Base-by-base conservation (phyloP, 1,140 invertebrate species). In the Asbolus verrucosus region DNA sequence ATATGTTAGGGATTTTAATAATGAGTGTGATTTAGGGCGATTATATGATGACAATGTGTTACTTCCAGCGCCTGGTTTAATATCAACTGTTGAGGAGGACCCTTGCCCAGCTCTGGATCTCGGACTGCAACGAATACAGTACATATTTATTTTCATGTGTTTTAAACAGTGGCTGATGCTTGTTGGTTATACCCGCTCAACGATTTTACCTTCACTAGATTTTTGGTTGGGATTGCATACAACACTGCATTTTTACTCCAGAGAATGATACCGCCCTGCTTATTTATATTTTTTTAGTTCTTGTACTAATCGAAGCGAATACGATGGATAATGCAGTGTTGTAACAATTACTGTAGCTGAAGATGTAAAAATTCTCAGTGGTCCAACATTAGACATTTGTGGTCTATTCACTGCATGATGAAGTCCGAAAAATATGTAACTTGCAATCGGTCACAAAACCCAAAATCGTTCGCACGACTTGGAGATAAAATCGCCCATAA, bases 321-420 rank as follows among this genome's bases (percentile, higher is more conserved):
- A n/a, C 21, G 21, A 4, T 6, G 16, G 16, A 54, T 60, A 74
- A 75, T 76, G 73, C 71, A 73, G 73, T 71, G 72, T 69, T 74
- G 73, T 74, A 78, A 72, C 74, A 75, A 73, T 77, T 77, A 76
- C 68, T 70, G 77, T 78, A 78, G 78, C 78, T 80, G 78, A 80
- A 76, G 76, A 79, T 80, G 78, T 80, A 79, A 69, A 77, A 76
- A 74, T 73, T 78, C 75, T 80, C 77, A 80, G 75, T 79, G 77
- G 76, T 79, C 76, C 77, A 79, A 80, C 69, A 75, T 78, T 80
- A 80, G 78, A 79, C 74, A 74, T 76, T 79, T 78, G 73, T 80
- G 77, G 76, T 78, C 76, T 78, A 78, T 78, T 79, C 78, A 80
- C 78, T 80, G 78, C 78, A 80, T 80, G 78, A 76, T 71, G 65